phyloP scores from a whole-genome alignment of 2,888 invertebrate genomes.

The Osedax frankpressi region DNA sequence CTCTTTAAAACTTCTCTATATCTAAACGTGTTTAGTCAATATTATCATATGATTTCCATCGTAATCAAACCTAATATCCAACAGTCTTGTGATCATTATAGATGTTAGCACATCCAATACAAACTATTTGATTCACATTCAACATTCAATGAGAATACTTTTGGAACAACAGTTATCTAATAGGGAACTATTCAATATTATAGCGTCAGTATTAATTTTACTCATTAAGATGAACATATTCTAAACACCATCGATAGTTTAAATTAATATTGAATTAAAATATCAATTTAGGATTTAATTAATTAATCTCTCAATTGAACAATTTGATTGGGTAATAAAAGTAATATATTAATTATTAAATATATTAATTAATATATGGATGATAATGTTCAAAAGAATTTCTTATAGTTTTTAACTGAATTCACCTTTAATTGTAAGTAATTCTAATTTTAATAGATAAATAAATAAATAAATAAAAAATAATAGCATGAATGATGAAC shows the following conservation, averaged over 20 bases:
- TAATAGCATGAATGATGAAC: slow-evolving; percentile 38
- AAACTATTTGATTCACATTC: slow-evolving; percentile 45
- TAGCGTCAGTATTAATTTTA: slow-evolving; percentile 43
- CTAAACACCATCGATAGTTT: too few species aligned
- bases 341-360: too few species aligned
- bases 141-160: slow-evolving; percentile 44
- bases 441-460: too few species aligned
- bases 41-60: background rate
- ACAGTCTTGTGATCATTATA: slow-evolving; percentile 42
- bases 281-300: too few species aligned
- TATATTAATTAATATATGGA: too few species aligned
- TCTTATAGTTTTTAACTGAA: background rate
- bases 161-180: slow-evolving; percentile 46
- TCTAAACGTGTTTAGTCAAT: background rate
- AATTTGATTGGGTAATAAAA: too few species aligned
- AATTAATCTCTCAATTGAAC: too few species aligned
- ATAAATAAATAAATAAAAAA: background rate
- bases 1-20: slow-evolving; percentile 1
- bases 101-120: slow-evolving; percentile 44
- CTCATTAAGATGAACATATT: too few species aligned
- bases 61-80: too few species aligned
- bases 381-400: background rate
- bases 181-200: slow-evolving; percentile 46
- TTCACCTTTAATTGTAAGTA: too few species aligned
- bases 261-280: too few species aligned